Conservation (phyloP, 2,113 vertebrate species). For the Pithys albifrons region DNA sequence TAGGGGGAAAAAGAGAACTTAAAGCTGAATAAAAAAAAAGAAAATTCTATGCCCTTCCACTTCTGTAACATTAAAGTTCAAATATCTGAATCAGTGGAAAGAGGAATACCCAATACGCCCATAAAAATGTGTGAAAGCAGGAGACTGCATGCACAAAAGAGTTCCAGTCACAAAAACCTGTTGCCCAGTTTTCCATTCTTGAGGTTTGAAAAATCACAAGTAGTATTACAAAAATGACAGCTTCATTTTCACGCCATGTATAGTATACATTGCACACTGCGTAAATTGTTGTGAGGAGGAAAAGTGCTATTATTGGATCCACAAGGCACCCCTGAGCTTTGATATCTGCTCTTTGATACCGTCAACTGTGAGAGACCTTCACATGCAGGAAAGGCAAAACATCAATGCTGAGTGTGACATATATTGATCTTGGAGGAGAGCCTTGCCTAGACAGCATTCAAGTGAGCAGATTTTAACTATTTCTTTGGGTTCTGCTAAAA, state of each 20-base stretch:
- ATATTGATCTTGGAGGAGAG: background rate
- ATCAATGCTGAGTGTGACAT: background rate
- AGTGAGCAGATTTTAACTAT: background rate
- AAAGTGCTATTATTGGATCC: background rate
- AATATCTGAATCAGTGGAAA: background rate
- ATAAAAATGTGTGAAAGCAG: background rate
- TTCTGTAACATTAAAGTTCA: background rate
- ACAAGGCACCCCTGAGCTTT: background rate
- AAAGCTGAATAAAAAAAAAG: background rate
- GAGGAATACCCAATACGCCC: background rate
- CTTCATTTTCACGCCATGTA: background rate
- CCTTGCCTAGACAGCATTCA: background rate
- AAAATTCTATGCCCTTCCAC: background rate
- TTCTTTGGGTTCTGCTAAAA: background rate
- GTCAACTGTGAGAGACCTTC: background rate
- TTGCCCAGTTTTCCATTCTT: background rate
- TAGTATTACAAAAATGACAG: background rate
- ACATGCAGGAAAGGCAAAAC: background rate
- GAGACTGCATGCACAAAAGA: background rate
- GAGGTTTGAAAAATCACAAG: background rate
- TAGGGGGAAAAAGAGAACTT: background rate
- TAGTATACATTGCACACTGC: background rate
- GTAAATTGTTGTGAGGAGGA: constrained; percentile 16
- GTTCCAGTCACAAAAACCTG: background rate
- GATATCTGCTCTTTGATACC: constrained; percentile 50